phyloP scores from a whole-genome alignment of 1,140 invertebrate species.

The Condylostylus longicornis region DNA sequence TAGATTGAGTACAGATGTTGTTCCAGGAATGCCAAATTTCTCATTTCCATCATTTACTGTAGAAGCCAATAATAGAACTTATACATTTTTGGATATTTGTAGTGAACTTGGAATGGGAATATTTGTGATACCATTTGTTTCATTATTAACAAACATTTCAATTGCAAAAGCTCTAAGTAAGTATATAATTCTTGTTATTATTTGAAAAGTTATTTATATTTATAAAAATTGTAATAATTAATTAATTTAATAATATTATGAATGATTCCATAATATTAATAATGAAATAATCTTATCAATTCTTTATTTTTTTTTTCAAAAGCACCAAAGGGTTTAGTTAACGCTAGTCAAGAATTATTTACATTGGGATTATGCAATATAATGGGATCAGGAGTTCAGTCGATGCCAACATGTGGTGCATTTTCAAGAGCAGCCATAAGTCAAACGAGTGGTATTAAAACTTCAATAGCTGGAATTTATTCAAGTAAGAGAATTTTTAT shows the following conservation, averaged over 20 bases:
- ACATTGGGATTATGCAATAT: constrained; percentile 58
- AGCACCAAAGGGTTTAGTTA: constrained; percentile 36
- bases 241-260: background rate
- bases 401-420: constrained; percentile 64
- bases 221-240: no score
- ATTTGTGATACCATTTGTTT: constrained; percentile 59
- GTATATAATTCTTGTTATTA: no score
- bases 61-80: constrained; percentile 36
- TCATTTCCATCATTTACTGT: constrained; percentile 45
- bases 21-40: constrained; percentile 48
- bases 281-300: no score
- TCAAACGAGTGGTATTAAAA: constrained; percentile 55
- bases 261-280: background rate
- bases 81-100: constrained; percentile 46
- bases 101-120: constrained; percentile 52
- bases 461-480: constrained; percentile 57
- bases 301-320: background rate
- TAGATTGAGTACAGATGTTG: constrained; percentile 33
- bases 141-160: constrained; percentile 69
- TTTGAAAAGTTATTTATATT: background rate
- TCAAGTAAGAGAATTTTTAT: constrained; percentile 30
- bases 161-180: constrained; percentile 73
- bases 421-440: constrained; percentile 65
- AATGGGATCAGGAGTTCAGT: constrained; percentile 55
- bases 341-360: constrained; percentile 56